Base-by-base conservation (phyloP, 2,113 vertebrate genomes). In the Rhabdornis inornatus region DNA sequence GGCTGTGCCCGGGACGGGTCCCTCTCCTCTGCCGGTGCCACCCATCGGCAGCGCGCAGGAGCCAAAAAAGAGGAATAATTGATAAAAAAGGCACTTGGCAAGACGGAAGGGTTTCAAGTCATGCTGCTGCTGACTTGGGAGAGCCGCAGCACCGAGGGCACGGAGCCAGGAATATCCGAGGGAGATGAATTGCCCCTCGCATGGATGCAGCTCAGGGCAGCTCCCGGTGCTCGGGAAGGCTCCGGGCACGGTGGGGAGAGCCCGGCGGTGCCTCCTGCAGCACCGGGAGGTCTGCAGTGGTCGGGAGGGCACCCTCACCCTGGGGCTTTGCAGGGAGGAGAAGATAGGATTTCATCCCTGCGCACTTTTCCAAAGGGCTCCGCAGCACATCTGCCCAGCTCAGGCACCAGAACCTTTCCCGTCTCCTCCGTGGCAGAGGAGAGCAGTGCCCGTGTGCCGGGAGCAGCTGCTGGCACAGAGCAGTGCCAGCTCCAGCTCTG, bases 21-120 rank as follows among this genome's bases (percentile, higher is more conserved):
- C 35, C 68, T 71, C 56, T 47, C n/a, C 71, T 35, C 33, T 59
- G 80, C 80, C 57, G 2, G 1, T 49, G 56, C 53, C 69, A 9
- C 31, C 40, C 68, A 4, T 1, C 5, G 33, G 35, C 45, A 30
- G 65, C 37, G 15, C 16, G 33, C 2, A 2, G 0, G 0, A 50
- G 42, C 44, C 23, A 39, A 15, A 69, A 27, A 8, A 7, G 6
- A n/a, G 12, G 1, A 28, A 28, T 13, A 47, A 64, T 44, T 18
- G 2, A 7, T 63, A 4, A 37, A 68, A 70, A 83, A 59, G 33
- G 13, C 27, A 4, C 25, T 70, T 84, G 52, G 66, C 59, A 50
- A 44, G 57, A 44, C 23, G 0, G 0, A 28, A 60, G 17, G 12
- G 24, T 64, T 88, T 60, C 75, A 47, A 1, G 0, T 59, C 7